Evolutionary conservation across 2,888 invertebrate genomes (phyloP).

Genomic region (Platycheirus albimanus): DNA sequence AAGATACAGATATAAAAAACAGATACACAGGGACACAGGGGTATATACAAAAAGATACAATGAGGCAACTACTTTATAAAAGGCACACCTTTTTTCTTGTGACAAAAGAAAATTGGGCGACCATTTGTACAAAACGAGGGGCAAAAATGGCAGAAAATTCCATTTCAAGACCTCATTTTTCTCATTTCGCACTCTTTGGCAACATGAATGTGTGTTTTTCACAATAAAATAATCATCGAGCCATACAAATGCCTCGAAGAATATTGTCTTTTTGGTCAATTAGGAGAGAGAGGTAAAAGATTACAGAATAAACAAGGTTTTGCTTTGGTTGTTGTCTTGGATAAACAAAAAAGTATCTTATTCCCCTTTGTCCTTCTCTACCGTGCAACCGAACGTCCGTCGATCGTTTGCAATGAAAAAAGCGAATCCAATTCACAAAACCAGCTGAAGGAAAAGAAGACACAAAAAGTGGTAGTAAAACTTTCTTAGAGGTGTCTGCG

Average conservation of each 20-base stretch:
- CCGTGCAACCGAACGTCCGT: too few relatives aligned
- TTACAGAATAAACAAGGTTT: slow-evolving; percentile 62
- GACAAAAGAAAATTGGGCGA: slow-evolving; percentile 70
- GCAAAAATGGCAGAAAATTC: slow-evolving; percentile 54
- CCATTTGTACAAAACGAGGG: slow-evolving; percentile 5
- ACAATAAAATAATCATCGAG: slow-evolving; percentile 68
- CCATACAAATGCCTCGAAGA: slow-evolving; percentile 62
- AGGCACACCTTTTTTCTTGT: slow-evolving; percentile 51
- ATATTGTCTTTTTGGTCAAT: slow-evolving; percentile 66
- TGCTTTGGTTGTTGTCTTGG: slow-evolving; percentile 22
- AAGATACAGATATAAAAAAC: too few relatives aligned
- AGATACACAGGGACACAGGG: too few relatives aligned
- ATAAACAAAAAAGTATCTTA: slow-evolving; percentile 22
- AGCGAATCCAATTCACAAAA: slow-evolving; percentile 30
- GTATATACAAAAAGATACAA: not conserved
- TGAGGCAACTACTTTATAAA: slow-evolving; percentile 5
- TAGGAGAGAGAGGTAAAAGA: slow-evolving; percentile 62
- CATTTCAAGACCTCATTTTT: slow-evolving; percentile 69
- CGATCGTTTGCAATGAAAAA: not conserved
- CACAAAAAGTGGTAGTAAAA: slow-evolving; percentile 52
- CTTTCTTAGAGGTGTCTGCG: slow-evolving; percentile 67
- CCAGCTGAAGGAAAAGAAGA: slow-evolving; percentile 27
- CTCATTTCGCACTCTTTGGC: slow-evolving; percentile 40
- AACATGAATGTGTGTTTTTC: slow-evolving; percentile 34
- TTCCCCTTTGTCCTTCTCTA: too few relatives aligned